These are phyloP conservation scores for Lontra canadensis DNA, from an alignment of 2,113 vertebrate genomes.

Conservation along the genomic window DNA sequence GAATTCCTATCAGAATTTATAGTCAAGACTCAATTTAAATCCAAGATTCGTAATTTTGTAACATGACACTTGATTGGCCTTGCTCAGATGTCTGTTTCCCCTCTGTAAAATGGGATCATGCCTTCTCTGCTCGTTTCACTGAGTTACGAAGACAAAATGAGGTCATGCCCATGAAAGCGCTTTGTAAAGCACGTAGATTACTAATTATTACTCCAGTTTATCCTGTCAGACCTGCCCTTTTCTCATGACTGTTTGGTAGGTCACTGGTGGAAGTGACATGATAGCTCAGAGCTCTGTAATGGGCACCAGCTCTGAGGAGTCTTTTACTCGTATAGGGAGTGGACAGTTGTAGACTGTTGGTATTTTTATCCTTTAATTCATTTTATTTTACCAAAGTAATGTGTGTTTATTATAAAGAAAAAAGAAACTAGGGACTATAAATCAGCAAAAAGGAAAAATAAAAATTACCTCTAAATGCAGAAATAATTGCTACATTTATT, in stretches of 20 bases:
- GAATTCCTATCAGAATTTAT: constrained; percentile 20
- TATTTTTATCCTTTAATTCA: neutral
- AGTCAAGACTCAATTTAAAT: neutral
- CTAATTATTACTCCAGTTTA: neutral
- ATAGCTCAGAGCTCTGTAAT: neutral
- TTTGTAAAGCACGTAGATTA: constrained; percentile 17
- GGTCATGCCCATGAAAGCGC: neutral
- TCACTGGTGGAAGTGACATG: neutral
- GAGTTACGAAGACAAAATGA: neutral
- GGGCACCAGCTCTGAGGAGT: neutral
- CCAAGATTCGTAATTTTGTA: neutral
- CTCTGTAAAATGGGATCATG: neutral
- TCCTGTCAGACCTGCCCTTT: neutral
- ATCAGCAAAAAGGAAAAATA: constrained; percentile 23
- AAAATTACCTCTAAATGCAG: neutral
- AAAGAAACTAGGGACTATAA: constrained; percentile 35
- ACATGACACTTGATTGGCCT: neutral
- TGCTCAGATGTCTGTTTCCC: neutral
- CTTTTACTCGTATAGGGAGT: neutral
- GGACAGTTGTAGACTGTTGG: neutral
- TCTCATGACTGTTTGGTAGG: neutral
- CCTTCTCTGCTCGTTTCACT: neutral
- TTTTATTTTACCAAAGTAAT: constrained; percentile 23
- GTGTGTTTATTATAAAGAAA: neutral
- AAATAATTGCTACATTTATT: neutral